Conservation (phyloP, 2,113 vertebrate genomes). For the Chascanopsetta lugubris region DNA sequence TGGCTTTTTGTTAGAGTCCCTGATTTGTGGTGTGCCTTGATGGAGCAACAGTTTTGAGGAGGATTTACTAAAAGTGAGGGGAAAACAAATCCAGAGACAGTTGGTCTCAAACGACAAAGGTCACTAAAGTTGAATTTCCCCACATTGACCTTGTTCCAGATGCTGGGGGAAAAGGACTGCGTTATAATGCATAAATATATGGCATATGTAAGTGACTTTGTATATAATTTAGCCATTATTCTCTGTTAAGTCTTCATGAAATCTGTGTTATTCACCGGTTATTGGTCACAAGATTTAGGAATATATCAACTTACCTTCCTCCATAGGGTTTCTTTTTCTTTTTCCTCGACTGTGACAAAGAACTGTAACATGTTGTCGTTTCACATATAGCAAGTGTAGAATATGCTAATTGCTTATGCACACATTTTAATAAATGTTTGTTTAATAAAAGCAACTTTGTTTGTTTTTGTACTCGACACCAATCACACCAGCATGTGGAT, state of each 20-base stretch:
- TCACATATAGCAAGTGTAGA: conserved; percentile 64
- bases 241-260: conserved; percentile 55
- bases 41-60: conserved; percentile 1
- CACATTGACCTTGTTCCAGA: background rate
- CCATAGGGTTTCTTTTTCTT: conserved; percentile 21
- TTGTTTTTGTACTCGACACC: conserved; percentile 10
- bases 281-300: conserved; percentile 35
- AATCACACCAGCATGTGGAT: no score
- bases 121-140: conserved; percentile 17
- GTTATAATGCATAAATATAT: conserved; percentile 43
- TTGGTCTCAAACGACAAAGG: conserved; percentile 8
- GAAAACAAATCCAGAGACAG: background rate
- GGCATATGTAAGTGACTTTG: conserved; percentile 51
- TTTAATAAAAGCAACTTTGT: conserved; percentile 39
- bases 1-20: conserved; percentile 45
- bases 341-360: conserved; percentile 41
- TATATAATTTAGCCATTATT: conserved; percentile 59
- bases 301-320: conserved; percentile 31
- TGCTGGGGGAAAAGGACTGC: conserved; percentile 16
- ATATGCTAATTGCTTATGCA: conserved; percentile 62
- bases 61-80: background rate
- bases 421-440: conserved; percentile 72
- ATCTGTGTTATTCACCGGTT: conserved; percentile 42
- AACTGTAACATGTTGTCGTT: conserved; percentile 57
- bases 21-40: conserved; percentile 45